phyloP scores from a whole-genome alignment of 2,888 invertebrate genomes.

The Harpalus rufipes region DNA sequence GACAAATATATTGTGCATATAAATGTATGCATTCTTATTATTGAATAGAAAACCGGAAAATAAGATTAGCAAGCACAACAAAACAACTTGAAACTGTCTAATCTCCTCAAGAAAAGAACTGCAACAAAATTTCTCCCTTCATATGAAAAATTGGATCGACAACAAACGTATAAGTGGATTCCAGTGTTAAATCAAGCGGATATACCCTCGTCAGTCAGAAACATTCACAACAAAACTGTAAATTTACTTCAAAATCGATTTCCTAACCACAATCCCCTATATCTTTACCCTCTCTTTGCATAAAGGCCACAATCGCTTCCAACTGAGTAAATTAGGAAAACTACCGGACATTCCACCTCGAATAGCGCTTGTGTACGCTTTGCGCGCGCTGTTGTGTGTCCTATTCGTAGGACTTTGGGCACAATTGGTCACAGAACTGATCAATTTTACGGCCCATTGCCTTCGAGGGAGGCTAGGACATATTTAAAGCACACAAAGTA shows the following conservation, averaged over 20 bases:
- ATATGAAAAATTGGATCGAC: conserved; percentile 10
- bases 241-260: conserved; percentile 64
- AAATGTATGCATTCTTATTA: too few species aligned
- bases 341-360: conserved; percentile 47
- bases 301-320: conserved; percentile 22
- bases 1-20: too few species aligned
- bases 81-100: conserved; percentile 39
- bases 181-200: conserved; percentile 64
- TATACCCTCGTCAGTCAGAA: conserved; percentile 47
- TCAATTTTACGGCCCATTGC: conserved; percentile 77
- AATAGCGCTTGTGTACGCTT: conserved; percentile 31
- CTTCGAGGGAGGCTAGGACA: conserved; percentile 68
- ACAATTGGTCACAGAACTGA: conserved; percentile 73
- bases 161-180: conserved; percentile 53
- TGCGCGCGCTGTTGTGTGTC: conserved; percentile 52
- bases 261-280: conserved; percentile 39
- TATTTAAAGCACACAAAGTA: conserved; percentile 69
- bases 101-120: conserved; percentile 31
- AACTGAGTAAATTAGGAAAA: conserved; percentile 59
- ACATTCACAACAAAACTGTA: conserved; percentile 63
- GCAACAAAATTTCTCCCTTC: conserved; percentile 6
- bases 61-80: conserved; percentile 14
- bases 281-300: not conserved
- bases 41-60: not conserved
- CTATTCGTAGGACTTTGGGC: conserved; percentile 59